Evolutionary conservation across 2,797 vertebrate species (phyloP).

Genomic region (Sternotherus odoratus): DNA sequence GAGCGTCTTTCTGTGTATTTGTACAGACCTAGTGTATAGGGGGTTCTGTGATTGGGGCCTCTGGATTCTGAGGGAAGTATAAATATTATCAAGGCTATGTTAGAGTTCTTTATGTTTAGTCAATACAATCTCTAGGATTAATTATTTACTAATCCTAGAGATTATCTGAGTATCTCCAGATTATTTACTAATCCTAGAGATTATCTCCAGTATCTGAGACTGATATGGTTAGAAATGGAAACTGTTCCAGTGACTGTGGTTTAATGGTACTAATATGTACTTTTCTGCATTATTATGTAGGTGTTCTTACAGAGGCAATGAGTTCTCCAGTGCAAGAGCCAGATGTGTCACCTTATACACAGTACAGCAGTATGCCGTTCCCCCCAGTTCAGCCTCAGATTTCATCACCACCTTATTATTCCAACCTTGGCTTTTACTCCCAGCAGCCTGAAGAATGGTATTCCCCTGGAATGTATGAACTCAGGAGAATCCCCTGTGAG

Average conservation of each 20-base stretch:
- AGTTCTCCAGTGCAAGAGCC: constrained; percentile 89
- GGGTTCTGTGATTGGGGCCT: neutral
- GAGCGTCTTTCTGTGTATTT: neutral
- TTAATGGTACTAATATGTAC: neutral
- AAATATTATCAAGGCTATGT: neutral
- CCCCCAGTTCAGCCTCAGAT: constrained; percentile 88
- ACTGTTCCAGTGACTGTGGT: neutral
- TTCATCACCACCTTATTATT: constrained; percentile 89
- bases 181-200: too few species aligned
- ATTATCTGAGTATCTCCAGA: too few species aligned
- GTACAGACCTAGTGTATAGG: neutral
- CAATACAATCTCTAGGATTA: neutral
- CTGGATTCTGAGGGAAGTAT: neutral
- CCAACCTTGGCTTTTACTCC: constrained; percentile 90
- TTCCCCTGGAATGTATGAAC: constrained; percentile 88
- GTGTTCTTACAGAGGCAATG: constrained; percentile 91
- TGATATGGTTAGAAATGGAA: neutral
- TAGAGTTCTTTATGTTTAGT: neutral
- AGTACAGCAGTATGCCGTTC: constrained; percentile 89
- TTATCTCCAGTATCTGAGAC: neutral
- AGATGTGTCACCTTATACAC: constrained; percentile 88
- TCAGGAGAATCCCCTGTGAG: constrained; percentile 89
- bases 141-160: too few species aligned
- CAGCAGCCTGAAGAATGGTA: constrained; percentile 95
- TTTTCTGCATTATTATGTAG: constrained; percentile 74